Percentiles rank a stretch among this genome's conserved stretches.
Evolutionary conservation across 2,113 vertebrate genomes (phyloP).

Genomic region (Anhinga anhinga): DNA sequence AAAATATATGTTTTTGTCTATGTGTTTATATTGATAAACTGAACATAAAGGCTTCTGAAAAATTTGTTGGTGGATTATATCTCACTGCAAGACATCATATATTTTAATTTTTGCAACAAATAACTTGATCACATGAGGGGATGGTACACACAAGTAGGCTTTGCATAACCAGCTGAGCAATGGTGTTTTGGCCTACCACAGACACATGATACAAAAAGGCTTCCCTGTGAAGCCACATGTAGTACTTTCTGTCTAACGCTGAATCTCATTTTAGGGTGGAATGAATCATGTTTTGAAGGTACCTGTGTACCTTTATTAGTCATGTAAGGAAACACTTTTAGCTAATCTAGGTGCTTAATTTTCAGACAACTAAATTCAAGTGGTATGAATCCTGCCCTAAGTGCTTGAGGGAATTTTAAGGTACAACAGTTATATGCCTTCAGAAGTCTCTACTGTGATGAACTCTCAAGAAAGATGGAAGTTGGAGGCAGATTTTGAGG

Average conservation of each 20-base stretch:
- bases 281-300: background rate
- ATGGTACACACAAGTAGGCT: background rate
- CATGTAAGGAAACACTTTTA: background rate
- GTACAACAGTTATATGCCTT: background rate
- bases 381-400: background rate
- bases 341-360: background rate
- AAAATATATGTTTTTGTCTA: accelerated
- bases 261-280: background rate
- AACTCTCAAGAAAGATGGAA: background rate
- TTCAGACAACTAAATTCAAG: background rate
- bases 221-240: background rate
- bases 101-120: background rate
- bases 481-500: background rate
- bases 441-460: background rate
- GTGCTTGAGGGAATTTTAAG: background rate
- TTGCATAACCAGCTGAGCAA: background rate
- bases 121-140: background rate
- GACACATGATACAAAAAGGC: background rate
- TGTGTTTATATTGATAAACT: background rate
- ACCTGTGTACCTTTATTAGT: background rate
- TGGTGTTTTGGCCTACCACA: background rate
- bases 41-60: background rate
- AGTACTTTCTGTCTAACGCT: background rate
- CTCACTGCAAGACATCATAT: background rate
- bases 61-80: background rate